These are phyloP conservation scores for Volucella bombylans DNA, from an alignment of 2,888 invertebrate species.

Conservation along the genomic window DNA sequence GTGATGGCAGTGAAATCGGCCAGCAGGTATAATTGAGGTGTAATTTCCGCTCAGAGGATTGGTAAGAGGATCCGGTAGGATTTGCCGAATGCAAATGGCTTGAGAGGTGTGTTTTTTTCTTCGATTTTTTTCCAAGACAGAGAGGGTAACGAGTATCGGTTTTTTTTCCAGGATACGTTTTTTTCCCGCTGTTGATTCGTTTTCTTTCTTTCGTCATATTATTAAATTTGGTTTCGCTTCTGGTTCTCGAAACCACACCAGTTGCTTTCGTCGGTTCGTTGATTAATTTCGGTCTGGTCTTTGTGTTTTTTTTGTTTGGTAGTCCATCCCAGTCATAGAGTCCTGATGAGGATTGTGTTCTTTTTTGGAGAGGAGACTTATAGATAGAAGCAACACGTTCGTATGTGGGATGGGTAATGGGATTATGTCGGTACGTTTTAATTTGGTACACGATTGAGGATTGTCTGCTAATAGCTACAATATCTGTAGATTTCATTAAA, in stretches of 20 bases:
- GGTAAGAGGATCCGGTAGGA: constrained; percentile 73
- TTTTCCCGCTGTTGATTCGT: constrained; percentile 47
- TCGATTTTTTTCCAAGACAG: constrained; percentile 2
- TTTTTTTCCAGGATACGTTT: constrained; percentile 39
- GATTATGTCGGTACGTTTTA: constrained; percentile 5
- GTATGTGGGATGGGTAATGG: constrained; percentile 21
- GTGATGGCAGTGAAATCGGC: constrained; percentile 61
- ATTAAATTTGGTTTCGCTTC: constrained; percentile 68
- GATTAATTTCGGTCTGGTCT: constrained; percentile 51
- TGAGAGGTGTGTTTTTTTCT: constrained; percentile 57
- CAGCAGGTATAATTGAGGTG: constrained; percentile 73
- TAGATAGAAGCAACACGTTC: constrained; percentile 43
- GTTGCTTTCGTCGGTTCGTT: constrained; percentile 64
- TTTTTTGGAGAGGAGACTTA: constrained; percentile 28
- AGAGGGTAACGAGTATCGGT: too few species aligned
- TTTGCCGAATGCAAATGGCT: constrained; percentile 72
- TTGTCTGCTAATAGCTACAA: too few species aligned
- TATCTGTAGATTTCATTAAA: too few species aligned
- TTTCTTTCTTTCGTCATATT: constrained; percentile 58
- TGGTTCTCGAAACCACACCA: constrained; percentile 67
- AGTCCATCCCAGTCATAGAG: neutral
- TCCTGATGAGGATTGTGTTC: neutral
- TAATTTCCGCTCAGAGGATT: constrained; percentile 74
- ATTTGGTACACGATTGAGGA: too few species aligned
- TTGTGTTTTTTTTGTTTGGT: constrained; percentile 1